Evolutionary conservation across 30 jellyfish, hydroid and myxozoan genomes (phyloP).

Genomic region (Pseudorhiza aurosa): DNA sequence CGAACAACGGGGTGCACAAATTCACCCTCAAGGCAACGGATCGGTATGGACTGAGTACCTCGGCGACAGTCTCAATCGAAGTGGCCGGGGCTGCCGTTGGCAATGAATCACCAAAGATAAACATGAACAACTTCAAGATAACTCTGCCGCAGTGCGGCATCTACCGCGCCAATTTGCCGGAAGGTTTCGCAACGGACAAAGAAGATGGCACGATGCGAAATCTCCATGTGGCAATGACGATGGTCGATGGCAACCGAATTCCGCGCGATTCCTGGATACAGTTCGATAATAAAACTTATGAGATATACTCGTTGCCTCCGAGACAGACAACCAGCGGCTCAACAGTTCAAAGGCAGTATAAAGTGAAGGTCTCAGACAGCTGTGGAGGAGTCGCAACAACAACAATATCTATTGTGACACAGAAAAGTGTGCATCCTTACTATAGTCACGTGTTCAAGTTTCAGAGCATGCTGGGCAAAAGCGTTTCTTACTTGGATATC

Average conservation of each 20-base stretch:
- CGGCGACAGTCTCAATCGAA: conserved; percentile 50
- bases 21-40: conserved; percentile 82
- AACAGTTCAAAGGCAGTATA: conserved; percentile 11
- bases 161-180: conserved; percentile 67
- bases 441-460: conserved; percentile 52
- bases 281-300: conserved; percentile 54
- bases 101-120: conserved; percentile 45
- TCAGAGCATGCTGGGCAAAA: conserved; percentile 37
- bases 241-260: conserved; percentile 43
- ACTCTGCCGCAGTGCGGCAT: conserved; percentile 78
- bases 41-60: conserved; percentile 57
- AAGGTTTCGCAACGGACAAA: conserved; percentile 56
- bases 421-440: not conserved
- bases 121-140: conserved; percentile 36
- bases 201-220: conserved; percentile 53
- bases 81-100: conserved; percentile 61
- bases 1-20: conserved; percentile 42
- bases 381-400: conserved; percentile 62
- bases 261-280: conserved; percentile 87
- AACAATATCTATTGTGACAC: conserved; percentile 42
- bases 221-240: conserved; percentile 40
- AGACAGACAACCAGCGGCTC: conserved; percentile 23
- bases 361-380: conserved; percentile 45
- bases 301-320: conserved; percentile 77
- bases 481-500: conserved; percentile 64